Evolutionary conservation across 2,113 vertebrate genomes (phyloP).

Genomic region (Neodon shergylaensis): DNA sequence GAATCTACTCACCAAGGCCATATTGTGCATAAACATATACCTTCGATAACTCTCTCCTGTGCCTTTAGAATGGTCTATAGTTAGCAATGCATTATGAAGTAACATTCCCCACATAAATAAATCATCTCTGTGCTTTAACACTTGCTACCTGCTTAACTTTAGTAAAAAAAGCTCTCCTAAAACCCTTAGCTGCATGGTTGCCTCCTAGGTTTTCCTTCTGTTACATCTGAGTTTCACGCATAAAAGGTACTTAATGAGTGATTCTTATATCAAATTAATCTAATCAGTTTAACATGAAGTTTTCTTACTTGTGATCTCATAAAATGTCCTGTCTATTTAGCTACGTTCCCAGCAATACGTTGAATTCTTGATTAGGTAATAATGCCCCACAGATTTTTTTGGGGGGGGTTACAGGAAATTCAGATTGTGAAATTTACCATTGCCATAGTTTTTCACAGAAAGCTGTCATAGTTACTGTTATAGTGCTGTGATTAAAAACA

Average conservation of each 20-base stretch:
- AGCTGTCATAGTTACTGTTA: not conserved
- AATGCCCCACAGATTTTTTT: not conserved
- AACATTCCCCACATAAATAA: not conserved
- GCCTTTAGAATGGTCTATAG: not conserved
- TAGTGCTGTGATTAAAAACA: not conserved
- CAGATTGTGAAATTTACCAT: conserved; percentile 6
- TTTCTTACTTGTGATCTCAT: conserved; percentile 17
- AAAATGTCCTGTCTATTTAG: not conserved
- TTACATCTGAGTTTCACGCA: not conserved
- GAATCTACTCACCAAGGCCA: not conserved
- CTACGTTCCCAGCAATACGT: not conserved
- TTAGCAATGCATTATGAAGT: not conserved
- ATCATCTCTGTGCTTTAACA: not conserved
- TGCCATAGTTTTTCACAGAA: not conserved
- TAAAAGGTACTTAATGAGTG: not conserved
- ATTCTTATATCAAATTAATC: not conserved
- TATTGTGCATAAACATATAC: not conserved
- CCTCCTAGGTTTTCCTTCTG: not conserved
- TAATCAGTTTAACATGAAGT: not conserved
- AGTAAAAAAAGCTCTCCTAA: not conserved
- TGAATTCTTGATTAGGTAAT: conserved; percentile 11
- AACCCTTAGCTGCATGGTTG: not conserved
- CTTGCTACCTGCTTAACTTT: not conserved
- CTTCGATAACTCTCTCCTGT: not conserved
- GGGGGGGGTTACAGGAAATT: not conserved